phyloP scores from a whole-genome alignment of 1,140 invertebrate species.

The Drosophila athabasca region DNA sequence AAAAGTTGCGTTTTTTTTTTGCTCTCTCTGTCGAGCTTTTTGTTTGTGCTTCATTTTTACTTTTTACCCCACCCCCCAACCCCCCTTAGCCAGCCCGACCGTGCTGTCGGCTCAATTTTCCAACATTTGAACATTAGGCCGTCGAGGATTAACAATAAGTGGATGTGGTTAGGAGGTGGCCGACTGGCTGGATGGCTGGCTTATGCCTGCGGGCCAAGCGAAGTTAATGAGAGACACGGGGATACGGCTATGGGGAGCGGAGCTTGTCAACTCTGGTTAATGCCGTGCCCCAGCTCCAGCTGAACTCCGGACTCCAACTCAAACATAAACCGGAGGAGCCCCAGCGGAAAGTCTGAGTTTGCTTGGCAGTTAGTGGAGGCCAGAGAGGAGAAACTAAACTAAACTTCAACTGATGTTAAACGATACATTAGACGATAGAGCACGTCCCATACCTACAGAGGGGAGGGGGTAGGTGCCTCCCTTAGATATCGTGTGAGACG shows the following conservation, averaged over 20 bases:
- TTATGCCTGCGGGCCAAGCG: constrained; percentile 55
- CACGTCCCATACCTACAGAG: too few species aligned
- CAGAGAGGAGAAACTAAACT: constrained; percentile 2
- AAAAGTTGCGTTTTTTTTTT: constrained; percentile 66
- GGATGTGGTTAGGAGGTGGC: constrained; percentile 17
- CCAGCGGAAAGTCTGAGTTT: too few species aligned
- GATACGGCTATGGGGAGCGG: constrained; percentile 7
- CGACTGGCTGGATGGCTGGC: constrained; percentile 9
- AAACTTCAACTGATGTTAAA: too few species aligned
- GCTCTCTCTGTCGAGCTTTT: constrained; percentile 3
- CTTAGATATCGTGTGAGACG: too few species aligned
- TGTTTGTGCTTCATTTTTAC: constrained; percentile 27
- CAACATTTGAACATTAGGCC: constrained; percentile 82
- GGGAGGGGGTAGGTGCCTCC: too few species aligned
- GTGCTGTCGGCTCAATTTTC: constrained; percentile 74
- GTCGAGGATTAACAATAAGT: constrained; percentile 77
- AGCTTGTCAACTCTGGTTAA: constrained; percentile 73
- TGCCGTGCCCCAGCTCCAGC: constrained; percentile 37
- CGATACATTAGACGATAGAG: background rate
- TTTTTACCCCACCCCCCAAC: constrained; percentile 20
- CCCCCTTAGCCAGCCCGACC: too few species aligned
- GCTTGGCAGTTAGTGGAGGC: too few species aligned
- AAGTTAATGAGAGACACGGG: constrained; percentile 61
- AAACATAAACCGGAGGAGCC: background rate
- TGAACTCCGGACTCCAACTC: background rate